A percentile compares a stretch with the other conserved stretches of the same genome.
Evolutionary conservation across 2,888 invertebrate species (phyloP).

Genomic region (Pristionchus maxplancki): DNA sequence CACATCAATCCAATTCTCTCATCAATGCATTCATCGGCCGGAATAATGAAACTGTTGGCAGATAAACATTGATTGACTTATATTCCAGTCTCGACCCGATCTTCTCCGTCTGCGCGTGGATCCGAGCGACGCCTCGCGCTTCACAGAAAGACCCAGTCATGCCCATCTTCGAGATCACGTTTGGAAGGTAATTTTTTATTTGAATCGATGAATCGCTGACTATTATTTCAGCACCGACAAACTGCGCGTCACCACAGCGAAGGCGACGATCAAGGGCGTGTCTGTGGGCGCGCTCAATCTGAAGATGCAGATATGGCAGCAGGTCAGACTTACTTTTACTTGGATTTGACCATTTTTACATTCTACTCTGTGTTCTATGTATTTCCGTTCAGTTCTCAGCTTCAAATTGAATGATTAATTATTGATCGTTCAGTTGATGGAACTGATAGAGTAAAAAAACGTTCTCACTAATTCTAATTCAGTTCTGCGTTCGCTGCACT

Average conservation of each 20-base stretch:
- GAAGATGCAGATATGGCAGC: background rate
- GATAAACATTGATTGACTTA: background rate
- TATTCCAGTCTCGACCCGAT: background rate
- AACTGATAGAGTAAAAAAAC: too few species aligned
- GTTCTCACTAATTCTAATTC: too few species aligned
- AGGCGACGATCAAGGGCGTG: background rate
- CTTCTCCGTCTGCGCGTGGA: constrained; percentile 2
- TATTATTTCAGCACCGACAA: background rate
- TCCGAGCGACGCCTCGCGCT: background rate
- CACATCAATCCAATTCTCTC: too few species aligned
- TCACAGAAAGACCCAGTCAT: background rate
- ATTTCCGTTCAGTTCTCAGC: too few species aligned
- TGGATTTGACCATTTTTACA: too few species aligned
- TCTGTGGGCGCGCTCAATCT: background rate
- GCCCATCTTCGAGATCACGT: constrained; percentile 7
- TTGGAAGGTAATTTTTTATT: background rate
- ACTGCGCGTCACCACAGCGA: background rate
- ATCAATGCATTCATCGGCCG: too few species aligned
- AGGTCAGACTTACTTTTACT: background rate
- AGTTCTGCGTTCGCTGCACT: constrained; percentile 15
- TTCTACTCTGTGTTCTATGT: too few species aligned
- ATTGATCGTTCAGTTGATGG: too few species aligned
- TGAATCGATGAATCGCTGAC: background rate
- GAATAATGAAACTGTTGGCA: background rate
- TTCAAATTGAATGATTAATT: too few species aligned